phyloP scores from a whole-genome alignment of 2,888 invertebrate species.

The Perdita meconis region DNA sequence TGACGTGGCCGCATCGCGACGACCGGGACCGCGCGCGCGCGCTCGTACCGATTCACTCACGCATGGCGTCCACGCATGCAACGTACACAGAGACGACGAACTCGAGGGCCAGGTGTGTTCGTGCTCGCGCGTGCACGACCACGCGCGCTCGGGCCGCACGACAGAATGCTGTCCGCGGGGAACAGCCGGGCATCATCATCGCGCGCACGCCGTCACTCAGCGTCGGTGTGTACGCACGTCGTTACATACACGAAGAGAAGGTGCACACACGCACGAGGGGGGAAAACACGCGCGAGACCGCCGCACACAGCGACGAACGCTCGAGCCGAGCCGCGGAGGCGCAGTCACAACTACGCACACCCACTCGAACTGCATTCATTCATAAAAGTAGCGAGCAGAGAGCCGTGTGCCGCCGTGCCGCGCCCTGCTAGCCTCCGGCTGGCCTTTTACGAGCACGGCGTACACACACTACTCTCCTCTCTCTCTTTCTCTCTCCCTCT shows the following conservation, averaged over 20 bases:
- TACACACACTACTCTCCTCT: constrained; percentile 24
- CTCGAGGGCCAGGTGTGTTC: constrained; percentile 20
- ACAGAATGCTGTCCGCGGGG: constrained; percentile 26
- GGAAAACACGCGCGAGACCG: constrained; percentile 31
- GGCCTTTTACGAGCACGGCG: constrained; percentile 66
- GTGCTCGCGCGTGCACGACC: constrained; percentile 4
- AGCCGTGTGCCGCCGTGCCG: constrained; percentile 57
- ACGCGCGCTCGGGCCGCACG: constrained; percentile 5
- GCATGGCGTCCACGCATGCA: no score
- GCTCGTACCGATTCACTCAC: neutral
- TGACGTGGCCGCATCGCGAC: constrained; percentile 38
- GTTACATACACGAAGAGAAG: constrained; percentile 26
- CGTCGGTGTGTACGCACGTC: constrained; percentile 38
- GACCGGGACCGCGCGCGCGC: constrained; percentile 11
- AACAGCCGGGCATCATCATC: constrained; percentile 40
- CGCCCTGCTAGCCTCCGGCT: constrained; percentile 65
- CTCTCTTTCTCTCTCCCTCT: constrained; percentile 10
- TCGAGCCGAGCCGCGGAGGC: constrained; percentile 54
- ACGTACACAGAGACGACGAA: neutral
- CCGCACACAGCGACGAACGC: constrained; percentile 22
- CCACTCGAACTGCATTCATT: constrained; percentile 80
- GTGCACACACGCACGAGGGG: constrained; percentile 17
- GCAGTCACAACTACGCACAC: constrained; percentile 76
- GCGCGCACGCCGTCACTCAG: neutral
- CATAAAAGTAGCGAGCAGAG: constrained; percentile 77